phyloP scores from a whole-genome alignment of 2,113 vertebrate genomes.

The human (Homo sapiens) region GRCh38 chr16:3232501-3233000 shows the following conservation, averaged over 20 bases:
- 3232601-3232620: not conserved
- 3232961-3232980: not conserved
- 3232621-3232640: not conserved
- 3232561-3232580: constrained; percentile 32
- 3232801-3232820: not conserved
- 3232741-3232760: not conserved
- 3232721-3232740: not conserved
- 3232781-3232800: not conserved
- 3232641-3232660: not conserved
- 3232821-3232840: constrained; percentile 63
- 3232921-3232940: constrained; percentile 53
- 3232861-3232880: constrained; percentile 52
- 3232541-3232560: constrained; percentile 61
- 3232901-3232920: constrained; percentile 28
- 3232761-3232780: not conserved
- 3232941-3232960: constrained; percentile 39
- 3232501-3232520: constrained; percentile 75
- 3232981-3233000: not conserved
- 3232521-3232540: constrained; percentile 70
- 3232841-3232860: constrained; percentile 49
- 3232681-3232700: not conserved
- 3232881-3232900: constrained; percentile 50
- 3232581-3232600: constrained; percentile 12
- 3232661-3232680: not conserved
- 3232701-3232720: not conserved